Conservation (phyloP, 2,797 vertebrate genomes). For the Tokudaia muenninki region DNA sequence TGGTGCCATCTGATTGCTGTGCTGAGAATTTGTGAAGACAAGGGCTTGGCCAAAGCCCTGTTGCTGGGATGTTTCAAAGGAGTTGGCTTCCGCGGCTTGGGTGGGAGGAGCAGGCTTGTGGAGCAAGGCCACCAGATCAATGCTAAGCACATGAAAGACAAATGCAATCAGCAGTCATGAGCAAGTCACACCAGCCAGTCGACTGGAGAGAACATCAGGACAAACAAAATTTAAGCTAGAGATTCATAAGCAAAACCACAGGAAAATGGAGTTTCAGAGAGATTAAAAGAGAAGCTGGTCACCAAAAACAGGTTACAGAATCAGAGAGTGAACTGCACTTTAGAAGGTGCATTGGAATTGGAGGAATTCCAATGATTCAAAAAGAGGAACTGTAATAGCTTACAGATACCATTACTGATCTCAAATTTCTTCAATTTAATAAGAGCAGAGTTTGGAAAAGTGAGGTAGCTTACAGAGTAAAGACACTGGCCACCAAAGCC, state of each 20-base stretch:
- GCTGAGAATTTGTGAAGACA: constrained; percentile 98
- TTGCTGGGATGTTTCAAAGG: constrained; percentile 90
- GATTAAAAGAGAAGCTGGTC: neutral
- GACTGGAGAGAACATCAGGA: constrained; percentile 54
- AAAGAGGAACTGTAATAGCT: neutral
- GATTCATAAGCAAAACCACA: constrained; percentile 36
- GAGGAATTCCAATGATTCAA: neutral
- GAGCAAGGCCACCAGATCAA: constrained; percentile 94
- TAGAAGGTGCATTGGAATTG: neutral
- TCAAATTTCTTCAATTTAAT: neutral
- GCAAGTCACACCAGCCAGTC: constrained; percentile 56
- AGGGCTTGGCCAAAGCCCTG: constrained; percentile 95
- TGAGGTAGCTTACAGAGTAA: neutral
- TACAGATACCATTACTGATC: neutral
- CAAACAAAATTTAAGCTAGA: constrained; percentile 48
- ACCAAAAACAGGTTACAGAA: neutral
- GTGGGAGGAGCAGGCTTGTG: constrained; percentile 92
- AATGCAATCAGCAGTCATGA: constrained; percentile 63
- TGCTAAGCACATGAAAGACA: constrained; percentile 87
- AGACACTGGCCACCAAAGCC: neutral
- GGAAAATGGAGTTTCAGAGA: neutral
- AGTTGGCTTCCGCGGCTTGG: constrained; percentile 88
- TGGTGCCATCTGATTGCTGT: constrained; percentile 89
- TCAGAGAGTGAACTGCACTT: neutral
- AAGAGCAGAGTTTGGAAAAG: neutral